A percentile compares a stretch with the other conserved stretches of the same genome.
phyloP scores from a whole-genome alignment of 2,888 invertebrate species.

The Eupithecia abbreviata region DNA sequence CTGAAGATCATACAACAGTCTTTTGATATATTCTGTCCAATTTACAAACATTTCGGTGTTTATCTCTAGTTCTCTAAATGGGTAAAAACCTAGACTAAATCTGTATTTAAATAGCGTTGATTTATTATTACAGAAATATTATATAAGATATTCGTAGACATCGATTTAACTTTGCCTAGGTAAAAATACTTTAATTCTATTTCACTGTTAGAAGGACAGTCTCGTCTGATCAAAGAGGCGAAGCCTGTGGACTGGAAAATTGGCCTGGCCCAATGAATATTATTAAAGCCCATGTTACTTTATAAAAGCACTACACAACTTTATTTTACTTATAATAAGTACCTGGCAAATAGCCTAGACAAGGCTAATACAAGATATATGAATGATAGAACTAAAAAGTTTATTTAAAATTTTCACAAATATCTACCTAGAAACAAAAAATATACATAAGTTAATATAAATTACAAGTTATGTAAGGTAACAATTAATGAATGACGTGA shows the following conservation, averaged over 20 bases:
- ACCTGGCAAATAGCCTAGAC: background rate
- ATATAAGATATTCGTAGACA: background rate
- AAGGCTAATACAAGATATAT: background rate
- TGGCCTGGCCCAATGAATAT: conserved; percentile 83
- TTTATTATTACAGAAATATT: background rate
- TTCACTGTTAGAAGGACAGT: conserved; percentile 70
- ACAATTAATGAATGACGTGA: no score
- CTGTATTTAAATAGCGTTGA: background rate
- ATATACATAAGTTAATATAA: no score
- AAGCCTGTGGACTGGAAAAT: conserved; percentile 79
- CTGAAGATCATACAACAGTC: background rate
- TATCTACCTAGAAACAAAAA: no score
- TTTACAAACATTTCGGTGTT: background rate
- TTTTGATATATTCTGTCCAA: background rate
- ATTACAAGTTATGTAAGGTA: no score
- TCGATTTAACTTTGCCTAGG: conserved; percentile 3
- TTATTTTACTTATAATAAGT: conserved; percentile 22
- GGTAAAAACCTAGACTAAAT: background rate
- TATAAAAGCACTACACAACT: conserved; percentile 62
- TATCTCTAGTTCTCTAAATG: background rate
- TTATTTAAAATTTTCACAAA: no score
- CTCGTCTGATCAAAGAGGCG: conserved; percentile 80
- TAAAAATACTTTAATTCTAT: conserved; percentile 50
- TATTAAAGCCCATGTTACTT: conserved; percentile 80
- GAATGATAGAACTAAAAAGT: no score